Conservation (phyloP, 2,113 vertebrate genomes). For the Bos taurus region ARS-UCD2.0 NC_037330.1:61945001-61945500, state of each 20-base stretch:
- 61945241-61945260: not conserved
- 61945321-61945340: no score
- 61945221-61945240: not conserved
- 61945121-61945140: not conserved
- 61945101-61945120: not conserved
- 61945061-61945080: not conserved
- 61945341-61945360: no score
- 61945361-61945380: no score
- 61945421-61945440: no score
- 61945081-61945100: not conserved
- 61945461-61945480: no score
- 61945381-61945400: no score
- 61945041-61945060: not conserved
- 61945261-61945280: not conserved
- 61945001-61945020: not conserved
- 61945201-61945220: not conserved
- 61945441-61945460: no score
- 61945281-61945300: no score
- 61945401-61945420: no score
- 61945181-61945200: not conserved
- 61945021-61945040: not conserved
- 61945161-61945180: not conserved
- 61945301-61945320: no score
- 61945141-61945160: not conserved
- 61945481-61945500: no score